Conservation (phyloP, 2,797 vertebrate genomes). For the Catostomus latipinnis region DNA sequence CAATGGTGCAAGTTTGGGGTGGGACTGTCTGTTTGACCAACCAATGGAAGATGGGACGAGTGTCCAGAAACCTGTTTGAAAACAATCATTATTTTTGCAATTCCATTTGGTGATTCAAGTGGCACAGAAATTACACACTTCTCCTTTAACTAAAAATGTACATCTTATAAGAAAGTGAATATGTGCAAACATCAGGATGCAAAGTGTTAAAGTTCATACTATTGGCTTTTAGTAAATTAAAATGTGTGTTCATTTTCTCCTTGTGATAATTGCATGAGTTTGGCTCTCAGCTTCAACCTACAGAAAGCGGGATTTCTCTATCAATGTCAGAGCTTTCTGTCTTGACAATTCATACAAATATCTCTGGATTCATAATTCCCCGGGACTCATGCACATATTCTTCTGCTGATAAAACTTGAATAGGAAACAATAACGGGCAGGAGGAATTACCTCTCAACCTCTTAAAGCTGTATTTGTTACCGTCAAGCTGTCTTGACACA, state of each 20-base stretch:
- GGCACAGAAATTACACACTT: no score
- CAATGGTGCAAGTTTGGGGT: no score
- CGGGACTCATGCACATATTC: slow-evolving; percentile 23
- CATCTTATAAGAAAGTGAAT: neutral
- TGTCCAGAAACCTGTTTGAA: no score
- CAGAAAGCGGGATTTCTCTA: slow-evolving; percentile 9
- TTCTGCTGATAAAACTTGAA: slow-evolving; percentile 34
- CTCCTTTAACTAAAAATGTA: slow-evolving; percentile 7
- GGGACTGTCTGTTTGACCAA: no score
- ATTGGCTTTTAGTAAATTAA: slow-evolving; percentile 42
- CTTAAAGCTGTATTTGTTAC: slow-evolving; percentile 50
- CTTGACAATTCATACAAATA: slow-evolving; percentile 1
- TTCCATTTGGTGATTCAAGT: no score
- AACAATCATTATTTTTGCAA: no score
- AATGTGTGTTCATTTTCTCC: slow-evolving; percentile 13
- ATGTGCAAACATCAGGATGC: slow-evolving; percentile 15
- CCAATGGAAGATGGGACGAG: no score
- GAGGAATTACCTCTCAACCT: slow-evolving; percentile 30
- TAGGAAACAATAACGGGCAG: slow-evolving; percentile 30
- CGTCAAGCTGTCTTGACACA: slow-evolving; percentile 42
- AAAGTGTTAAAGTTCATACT: slow-evolving; percentile 16
- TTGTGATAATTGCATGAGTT: slow-evolving; percentile 16
- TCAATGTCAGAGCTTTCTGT: neutral
- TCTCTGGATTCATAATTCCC: slow-evolving; percentile 18
- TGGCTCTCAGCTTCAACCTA: neutral